phyloP scores from a whole-genome alignment of 2,888 invertebrate genomes.

The Drosophila parthenogenetica region DNA sequence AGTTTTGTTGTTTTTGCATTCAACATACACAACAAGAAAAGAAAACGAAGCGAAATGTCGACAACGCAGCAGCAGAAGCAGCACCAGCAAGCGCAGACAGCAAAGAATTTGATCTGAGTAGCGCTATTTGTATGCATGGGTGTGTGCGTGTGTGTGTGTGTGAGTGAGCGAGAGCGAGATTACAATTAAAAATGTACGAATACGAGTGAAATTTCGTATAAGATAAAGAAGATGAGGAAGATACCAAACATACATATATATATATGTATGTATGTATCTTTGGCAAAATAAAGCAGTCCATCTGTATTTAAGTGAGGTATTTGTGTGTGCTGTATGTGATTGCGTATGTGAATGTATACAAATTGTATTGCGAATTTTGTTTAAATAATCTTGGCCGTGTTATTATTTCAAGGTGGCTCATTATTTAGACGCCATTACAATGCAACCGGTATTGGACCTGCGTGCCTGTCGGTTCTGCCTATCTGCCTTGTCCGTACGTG shows the following conservation, averaged over 20 bases:
- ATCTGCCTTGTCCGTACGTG: slow-evolving; percentile 13
- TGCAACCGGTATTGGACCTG: slow-evolving; percentile 72
- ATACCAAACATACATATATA: slow-evolving; percentile 46
- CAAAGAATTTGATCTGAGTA: slow-evolving; percentile 76
- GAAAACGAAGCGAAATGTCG: slow-evolving; percentile 62
- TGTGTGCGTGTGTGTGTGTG: slow-evolving; percentile 21
- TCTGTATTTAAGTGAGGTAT: slow-evolving; percentile 23
- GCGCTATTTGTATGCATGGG: slow-evolving; percentile 61
- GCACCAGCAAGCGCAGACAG: slow-evolving; percentile 54
- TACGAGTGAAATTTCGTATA: slow-evolving; percentile 64
- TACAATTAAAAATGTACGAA: slow-evolving; percentile 67
- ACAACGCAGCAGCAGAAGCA: slow-evolving; percentile 65
- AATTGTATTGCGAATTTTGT: slow-evolving; percentile 59
- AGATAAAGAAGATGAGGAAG: slow-evolving; percentile 76
- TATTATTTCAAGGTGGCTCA: slow-evolving; percentile 74
- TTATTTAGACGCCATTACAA: slow-evolving; percentile 76
- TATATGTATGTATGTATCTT: slow-evolving; percentile 19
- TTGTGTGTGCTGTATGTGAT: slow-evolving; percentile 25
- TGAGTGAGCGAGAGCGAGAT: slow-evolving; percentile 57
- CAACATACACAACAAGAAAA: slow-evolving; percentile 52
- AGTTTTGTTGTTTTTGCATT: slow-evolving; percentile 33
- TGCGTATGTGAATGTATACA: slow-evolving; percentile 26
- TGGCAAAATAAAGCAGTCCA: slow-evolving; percentile 15
- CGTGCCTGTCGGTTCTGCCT: slow-evolving; percentile 32
- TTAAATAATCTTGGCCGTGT: slow-evolving; percentile 77